phyloP scores from a whole-genome alignment of 2,888 invertebrate genomes.

The Pyrrhosoma nymphula region DNA sequence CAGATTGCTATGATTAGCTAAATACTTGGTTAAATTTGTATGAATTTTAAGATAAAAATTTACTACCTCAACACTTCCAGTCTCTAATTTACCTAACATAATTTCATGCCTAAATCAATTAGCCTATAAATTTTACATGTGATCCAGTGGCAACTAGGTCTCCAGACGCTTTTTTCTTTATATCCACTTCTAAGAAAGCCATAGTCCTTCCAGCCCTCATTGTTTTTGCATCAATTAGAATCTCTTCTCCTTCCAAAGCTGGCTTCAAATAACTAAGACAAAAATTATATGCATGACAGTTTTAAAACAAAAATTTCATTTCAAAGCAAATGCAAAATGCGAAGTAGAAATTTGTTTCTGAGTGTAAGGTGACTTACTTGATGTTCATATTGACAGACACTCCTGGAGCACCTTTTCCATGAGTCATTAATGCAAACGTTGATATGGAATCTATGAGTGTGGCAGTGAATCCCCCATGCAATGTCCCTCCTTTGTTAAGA shows the following conservation, averaged over 20 bases:
- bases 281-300: constrained; percentile 69
- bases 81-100: not conserved
- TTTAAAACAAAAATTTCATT: not conserved
- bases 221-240: constrained; percentile 89
- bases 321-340: no score
- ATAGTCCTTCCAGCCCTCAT: constrained; percentile 87
- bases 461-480: constrained; percentile 93
- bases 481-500: constrained; percentile 85
- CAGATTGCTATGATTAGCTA: not conserved
- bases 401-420: constrained; percentile 82
- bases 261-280: constrained; percentile 87
- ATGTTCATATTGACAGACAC: constrained; percentile 92
- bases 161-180: constrained; percentile 87
- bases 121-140: constrained; percentile 88
- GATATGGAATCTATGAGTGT: constrained; percentile 89
- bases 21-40: not conserved
- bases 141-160: constrained; percentile 88
- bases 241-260: constrained; percentile 87
- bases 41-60: not conserved
- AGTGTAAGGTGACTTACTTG: constrained; percentile 80
- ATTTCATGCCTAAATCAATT: constrained; percentile 52
- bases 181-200: constrained; percentile 90
- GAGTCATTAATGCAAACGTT: constrained; percentile 87
- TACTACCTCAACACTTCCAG: no score
- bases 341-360: no score